Evolutionary conservation across 2,113 vertebrate genomes (phyloP).

Genomic region (Xenopus borealis): DNA sequence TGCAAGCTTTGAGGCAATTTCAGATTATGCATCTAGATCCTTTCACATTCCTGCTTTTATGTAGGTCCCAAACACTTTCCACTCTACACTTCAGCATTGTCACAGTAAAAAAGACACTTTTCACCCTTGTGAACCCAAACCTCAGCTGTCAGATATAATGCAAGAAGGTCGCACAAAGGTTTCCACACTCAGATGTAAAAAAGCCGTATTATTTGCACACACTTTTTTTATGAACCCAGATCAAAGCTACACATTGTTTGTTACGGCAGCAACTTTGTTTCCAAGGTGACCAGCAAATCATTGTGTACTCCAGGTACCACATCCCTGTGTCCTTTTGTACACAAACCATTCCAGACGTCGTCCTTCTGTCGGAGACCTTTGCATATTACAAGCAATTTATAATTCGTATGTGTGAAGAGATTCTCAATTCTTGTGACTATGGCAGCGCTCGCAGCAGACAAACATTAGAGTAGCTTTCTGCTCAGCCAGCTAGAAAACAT

Average conservation of each 20-base stretch:
- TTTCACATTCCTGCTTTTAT: too few species aligned
- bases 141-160: too few species aligned
- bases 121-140: too few species aligned
- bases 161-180: neutral
- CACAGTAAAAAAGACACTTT: too few species aligned
- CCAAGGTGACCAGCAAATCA: slow-evolving; percentile 32
- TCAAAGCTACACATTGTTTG: slow-evolving; percentile 10
- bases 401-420: neutral
- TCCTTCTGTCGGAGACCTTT: neutral
- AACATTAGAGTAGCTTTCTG: slow-evolving; percentile 9
- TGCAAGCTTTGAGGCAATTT: too few species aligned
- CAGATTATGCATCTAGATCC: too few species aligned
- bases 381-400: neutral
- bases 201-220: slow-evolving; percentile 16
- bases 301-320: slow-evolving; percentile 14
- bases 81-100: too few species aligned
- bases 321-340: neutral
- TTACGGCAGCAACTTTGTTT: slow-evolving; percentile 18
- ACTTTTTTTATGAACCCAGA: slow-evolving; percentile 23
- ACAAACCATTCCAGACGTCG: neutral
- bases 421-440: neutral
- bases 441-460: neutral
- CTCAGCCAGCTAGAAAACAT: slow-evolving; percentile 23
- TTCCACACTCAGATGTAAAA: slow-evolving; percentile 1
- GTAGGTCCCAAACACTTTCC: too few species aligned